Percentiles rank a stretch among this genome's conserved stretches.
phyloP scores from a whole-genome alignment of 2,113 vertebrate species.

The Ranitomeya imitator region DNA sequence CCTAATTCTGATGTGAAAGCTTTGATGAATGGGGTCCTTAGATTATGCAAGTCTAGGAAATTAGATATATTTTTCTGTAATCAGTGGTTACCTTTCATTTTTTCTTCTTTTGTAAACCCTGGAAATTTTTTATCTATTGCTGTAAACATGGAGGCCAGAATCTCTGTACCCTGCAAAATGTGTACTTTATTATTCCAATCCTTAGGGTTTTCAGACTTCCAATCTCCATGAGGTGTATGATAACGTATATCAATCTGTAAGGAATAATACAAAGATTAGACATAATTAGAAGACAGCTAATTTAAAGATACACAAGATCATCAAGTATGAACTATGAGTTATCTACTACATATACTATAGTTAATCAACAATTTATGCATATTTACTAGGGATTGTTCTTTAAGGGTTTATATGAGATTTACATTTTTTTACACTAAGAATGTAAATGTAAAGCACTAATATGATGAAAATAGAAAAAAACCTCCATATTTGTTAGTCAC shows the following conservation, averaged over 20 bases:
- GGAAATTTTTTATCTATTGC: conserved; percentile 69
- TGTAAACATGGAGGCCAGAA: conserved; percentile 66
- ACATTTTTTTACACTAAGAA: too few species aligned
- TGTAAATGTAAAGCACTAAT: too few species aligned
- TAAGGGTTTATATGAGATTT: too few species aligned
- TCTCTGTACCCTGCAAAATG: conserved; percentile 69
- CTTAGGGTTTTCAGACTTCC: conserved; percentile 60
- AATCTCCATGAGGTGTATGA: conserved; percentile 63
- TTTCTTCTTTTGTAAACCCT: conserved; percentile 66
- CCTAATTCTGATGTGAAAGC: too few species aligned
- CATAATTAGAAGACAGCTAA: background rate
- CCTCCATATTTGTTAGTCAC: too few species aligned
- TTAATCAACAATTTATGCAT: too few species aligned
- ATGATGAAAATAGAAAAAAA: too few species aligned
- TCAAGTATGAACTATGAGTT: background rate
- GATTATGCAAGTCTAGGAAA: background rate
- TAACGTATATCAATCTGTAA: conserved; percentile 71
- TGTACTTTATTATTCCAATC: conserved; percentile 74
- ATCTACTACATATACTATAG: too few species aligned
- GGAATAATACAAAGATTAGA: background rate
- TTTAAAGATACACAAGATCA: background rate
- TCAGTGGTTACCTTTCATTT: conserved; percentile 70
- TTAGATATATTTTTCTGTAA: background rate
- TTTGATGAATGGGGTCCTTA: too few species aligned
- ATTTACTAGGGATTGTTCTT: too few species aligned